These are phyloP conservation scores for Linyphia triangularis DNA, from an alignment of 2,888 invertebrate genomes.

Conservation along the genomic window DNA sequence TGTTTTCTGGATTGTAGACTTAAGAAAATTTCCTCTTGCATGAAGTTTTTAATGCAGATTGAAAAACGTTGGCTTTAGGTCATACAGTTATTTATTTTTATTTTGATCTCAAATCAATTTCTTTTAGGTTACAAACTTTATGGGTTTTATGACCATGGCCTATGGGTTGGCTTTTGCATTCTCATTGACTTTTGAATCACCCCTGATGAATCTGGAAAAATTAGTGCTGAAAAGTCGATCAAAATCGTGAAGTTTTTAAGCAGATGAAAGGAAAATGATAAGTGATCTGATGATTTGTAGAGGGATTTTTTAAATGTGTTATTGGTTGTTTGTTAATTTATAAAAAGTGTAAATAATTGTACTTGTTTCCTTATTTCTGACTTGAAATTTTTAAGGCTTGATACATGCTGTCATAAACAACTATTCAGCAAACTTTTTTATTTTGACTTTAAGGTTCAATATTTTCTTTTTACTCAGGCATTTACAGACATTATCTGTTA, in stretches of 20 bases:
- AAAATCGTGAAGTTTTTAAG: background rate
- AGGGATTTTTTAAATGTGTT: background rate
- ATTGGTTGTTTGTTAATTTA: background rate
- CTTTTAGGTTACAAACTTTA: conserved; percentile 62
- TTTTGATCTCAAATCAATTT: no score
- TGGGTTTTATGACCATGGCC: conserved; percentile 66
- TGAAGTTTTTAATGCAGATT: no score
- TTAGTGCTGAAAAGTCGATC: conserved; percentile 47
- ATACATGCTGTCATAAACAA: no score
- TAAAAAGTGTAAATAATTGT: background rate
- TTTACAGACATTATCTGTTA: no score
- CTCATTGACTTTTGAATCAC: conserved; percentile 68
- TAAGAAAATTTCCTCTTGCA: no score
- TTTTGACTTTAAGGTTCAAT: no score
- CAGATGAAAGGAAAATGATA: background rate
- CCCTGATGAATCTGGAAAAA: conserved; percentile 74
- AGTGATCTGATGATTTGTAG: background rate
- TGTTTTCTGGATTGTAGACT: no score
- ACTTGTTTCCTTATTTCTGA: background rate
- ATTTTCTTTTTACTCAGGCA: no score
- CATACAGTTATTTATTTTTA: no score
- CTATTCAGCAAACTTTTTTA: no score
- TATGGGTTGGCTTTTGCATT: conserved; percentile 61
- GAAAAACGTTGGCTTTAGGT: no score
- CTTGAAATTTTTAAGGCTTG: no score